Conservation (phyloP, 2,113 vertebrate species). For the Mesitornis unicolor region DNA sequence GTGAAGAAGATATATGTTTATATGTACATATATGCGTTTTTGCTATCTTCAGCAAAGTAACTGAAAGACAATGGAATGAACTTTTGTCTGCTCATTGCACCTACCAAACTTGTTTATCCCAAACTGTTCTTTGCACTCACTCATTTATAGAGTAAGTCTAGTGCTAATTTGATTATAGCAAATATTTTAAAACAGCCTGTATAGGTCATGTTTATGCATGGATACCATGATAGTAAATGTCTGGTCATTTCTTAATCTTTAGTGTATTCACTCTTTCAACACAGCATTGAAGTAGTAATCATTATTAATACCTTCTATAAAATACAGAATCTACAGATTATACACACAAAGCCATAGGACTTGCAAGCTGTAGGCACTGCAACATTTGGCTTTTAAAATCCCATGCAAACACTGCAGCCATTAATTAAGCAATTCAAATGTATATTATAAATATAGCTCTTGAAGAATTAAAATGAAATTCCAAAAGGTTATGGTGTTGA, state of each 20-base stretch:
- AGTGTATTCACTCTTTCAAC: neutral
- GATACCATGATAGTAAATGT: neutral
- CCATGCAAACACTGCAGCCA: neutral
- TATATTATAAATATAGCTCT: neutral
- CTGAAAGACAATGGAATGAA: neutral
- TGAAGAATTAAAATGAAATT: neutral
- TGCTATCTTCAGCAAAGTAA: neutral
- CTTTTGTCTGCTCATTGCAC: neutral
- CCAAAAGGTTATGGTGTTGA: neutral
- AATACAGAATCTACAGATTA: neutral
- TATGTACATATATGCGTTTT: neutral
- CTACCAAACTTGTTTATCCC: neutral
- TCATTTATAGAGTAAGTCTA: neutral
- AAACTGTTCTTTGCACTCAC: neutral
- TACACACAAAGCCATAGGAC: neutral
- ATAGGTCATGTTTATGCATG: neutral
- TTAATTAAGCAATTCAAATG: neutral
- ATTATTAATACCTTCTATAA: neutral
- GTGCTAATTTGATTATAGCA: neutral
- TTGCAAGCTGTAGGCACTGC: neutral
- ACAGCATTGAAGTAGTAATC: neutral
- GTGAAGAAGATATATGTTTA: neutral
- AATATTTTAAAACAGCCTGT: neutral
- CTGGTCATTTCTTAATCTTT: neutral
- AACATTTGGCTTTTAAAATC: neutral